A percentile compares a stretch with the other conserved stretches of the same genome.
Conservation (phyloP, 2,888 invertebrate genomes). For the Tridacna crocea region DNA sequence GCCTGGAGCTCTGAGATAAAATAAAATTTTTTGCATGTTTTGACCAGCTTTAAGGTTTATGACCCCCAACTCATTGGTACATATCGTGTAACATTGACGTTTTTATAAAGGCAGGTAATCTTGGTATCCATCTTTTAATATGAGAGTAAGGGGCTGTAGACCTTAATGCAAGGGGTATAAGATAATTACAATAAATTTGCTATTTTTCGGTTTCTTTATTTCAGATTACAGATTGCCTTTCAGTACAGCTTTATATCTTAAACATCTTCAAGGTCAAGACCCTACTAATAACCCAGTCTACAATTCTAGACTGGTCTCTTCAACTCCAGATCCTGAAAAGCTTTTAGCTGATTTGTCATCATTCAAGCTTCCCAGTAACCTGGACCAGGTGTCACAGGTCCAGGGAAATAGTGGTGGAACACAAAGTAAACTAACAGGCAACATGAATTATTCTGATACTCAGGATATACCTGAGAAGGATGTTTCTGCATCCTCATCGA, state of each 20-base stretch:
- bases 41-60: no score
- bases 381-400: conserved; percentile 19
- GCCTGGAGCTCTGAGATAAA: no score
- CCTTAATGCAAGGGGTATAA: no score
- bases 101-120: no score
- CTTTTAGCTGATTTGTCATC: conserved; percentile 47
- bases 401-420: background rate
- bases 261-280: conserved; percentile 37
- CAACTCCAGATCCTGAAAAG: conserved; percentile 79
- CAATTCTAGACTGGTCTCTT: conserved; percentile 74
- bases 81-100: no score
- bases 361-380: conserved; percentile 43
- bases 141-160: no score
- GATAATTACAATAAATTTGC: no score
- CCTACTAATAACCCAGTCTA: conserved; percentile 67
- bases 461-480: conserved; percentile 69
- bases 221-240: conserved; percentile 51
- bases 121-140: no score
- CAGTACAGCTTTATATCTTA: conserved; percentile 47
- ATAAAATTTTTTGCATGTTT: no score
- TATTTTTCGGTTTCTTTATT: background rate
- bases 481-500: conserved; percentile 50
- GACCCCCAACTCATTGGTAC: no score
- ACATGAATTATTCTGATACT: conserved; percentile 2
- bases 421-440: background rate